Conservation (phyloP, 2,113 vertebrate genomes). For the Neotragus pygmaeus region DNA sequence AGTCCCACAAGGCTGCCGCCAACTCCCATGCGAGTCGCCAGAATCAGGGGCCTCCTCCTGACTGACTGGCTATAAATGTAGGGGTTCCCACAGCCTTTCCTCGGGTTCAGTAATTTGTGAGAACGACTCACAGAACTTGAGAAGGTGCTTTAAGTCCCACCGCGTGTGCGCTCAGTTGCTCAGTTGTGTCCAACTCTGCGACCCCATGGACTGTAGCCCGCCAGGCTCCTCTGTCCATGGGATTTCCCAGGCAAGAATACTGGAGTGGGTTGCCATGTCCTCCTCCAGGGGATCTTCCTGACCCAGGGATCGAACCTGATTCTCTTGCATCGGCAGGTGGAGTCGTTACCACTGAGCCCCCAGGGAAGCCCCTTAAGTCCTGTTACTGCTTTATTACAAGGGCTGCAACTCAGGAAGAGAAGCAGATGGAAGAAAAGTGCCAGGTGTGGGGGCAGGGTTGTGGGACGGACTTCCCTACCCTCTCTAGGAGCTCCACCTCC, state of each 20-base stretch:
- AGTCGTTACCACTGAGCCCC: not conserved
- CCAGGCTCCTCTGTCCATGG: not conserved
- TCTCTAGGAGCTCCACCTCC: not conserved
- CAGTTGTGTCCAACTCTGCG: not conserved
- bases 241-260: not conserved
- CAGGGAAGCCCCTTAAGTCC: not conserved
- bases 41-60: not conserved
- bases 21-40: not conserved
- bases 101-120: not conserved
- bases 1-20: not conserved
- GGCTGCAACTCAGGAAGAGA: not conserved
- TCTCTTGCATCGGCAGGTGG: not conserved
- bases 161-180: not conserved
- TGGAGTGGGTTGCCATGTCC: not conserved
- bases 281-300: not conserved
- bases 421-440: not conserved
- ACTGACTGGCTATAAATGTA: not conserved
- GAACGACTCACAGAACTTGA: not conserved
- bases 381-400: not conserved
- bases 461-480: rapidly evolving
- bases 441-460: not conserved
- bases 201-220: not conserved
- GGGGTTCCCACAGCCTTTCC: not conserved
- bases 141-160: not conserved
- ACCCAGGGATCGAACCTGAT: not conserved